Base-by-base conservation (phyloP, 1,140 invertebrate genomes). In the Neotoxoptera formosana region DNA sequence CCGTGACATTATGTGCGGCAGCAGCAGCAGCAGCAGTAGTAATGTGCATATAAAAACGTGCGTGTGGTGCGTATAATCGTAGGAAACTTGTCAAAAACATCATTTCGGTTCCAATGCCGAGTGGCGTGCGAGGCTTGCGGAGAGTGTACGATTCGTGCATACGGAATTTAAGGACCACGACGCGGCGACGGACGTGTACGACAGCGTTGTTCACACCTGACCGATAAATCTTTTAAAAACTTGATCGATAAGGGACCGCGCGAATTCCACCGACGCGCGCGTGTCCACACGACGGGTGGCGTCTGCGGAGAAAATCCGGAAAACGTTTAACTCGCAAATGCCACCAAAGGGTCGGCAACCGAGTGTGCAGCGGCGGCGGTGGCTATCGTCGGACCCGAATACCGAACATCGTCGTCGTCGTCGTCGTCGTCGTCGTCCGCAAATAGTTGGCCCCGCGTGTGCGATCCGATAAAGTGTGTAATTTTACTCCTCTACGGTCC, bases 81-180 rank as follows among this genome's bases (percentile, higher is more conserved):
- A 30, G 4, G n/a, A 53, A 89, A 88, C 30, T 51, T 88, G 86
- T 88, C 47, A 88, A 51, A 88, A 89, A 89, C 87, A 89, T 89
- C 20, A 51, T 34, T 88, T 88, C 17, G 1, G 7, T 30, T 25
- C 25, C 45, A 25, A 25, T 17, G 25, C 20, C 21, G 47, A 88
- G n/a, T 88, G 47, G 30, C 7, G 23, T n/a, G 45, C 34, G 30
- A 17, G 9, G n/a, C n/a, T n/a, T n/a, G n/a, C n/a, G n/a, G n/a
- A n/a, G n/a, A n/a, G n/a, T n/a, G n/a, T n/a, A n/a, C 84, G 45
- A 48, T 87, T 45, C 25, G n/a, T 47, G 25, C 25, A 87, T 47
- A 87, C 41, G 45, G 25, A 30, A 87, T 47, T 30, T 48, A 87
- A 87, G 1, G 41, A 11, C 41, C 41, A 41, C 41, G 76, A 48